Evolutionary conservation across 2,113 vertebrate genomes (phyloP), one percentile per base, ranked within the genome.

Genomic region (Opisthocomus hoazin): DNA sequence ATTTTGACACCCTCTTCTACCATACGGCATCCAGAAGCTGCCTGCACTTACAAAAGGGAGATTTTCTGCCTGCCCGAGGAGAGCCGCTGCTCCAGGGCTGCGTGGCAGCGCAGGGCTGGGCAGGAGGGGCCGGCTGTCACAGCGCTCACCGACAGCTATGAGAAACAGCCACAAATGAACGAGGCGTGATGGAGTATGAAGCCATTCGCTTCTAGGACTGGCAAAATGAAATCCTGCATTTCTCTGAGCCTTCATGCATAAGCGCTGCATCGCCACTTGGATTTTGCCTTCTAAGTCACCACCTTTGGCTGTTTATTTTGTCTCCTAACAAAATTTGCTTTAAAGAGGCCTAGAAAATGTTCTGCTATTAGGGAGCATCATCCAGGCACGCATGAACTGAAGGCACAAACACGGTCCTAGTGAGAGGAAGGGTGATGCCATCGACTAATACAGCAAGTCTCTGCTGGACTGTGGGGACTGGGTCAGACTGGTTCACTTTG

Each of bases 31-130:
- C 56, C 77, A 68, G 60, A 84, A 58, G 61, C 58, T 2, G 1
- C 14, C 16, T 37, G 22, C 1, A 0, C 23, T 81, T 43, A 5
- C 1, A 3, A 29, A 61, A 54, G 11, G 11, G 20, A n/a, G 34
- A 45, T 57, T n/a, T 73, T 73, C 37, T 65, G 41, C 24, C 63
- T 48, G 3, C 15, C 13, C 22, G 45, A 78, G 51, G 34, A 29
- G 9, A 21, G 4, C 3, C 27, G 32, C 15, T 58, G 54, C 34
- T 43, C 23, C 48, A 48, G 29, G 46, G 24, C 23, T 66, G 39
- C 45, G 1, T 1, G 1, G 36, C 26, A 15, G 13, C 29, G 34
- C 74, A 77, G 23, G 14, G 37, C 1, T 37, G 57, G 65, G 37
- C 29, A 66, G 70, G 27, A 66, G 10, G 19, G 14, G 15, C 30